phyloP scores from a whole-genome alignment of 2,888 invertebrate species.

The Stratiomys singularior region DNA sequence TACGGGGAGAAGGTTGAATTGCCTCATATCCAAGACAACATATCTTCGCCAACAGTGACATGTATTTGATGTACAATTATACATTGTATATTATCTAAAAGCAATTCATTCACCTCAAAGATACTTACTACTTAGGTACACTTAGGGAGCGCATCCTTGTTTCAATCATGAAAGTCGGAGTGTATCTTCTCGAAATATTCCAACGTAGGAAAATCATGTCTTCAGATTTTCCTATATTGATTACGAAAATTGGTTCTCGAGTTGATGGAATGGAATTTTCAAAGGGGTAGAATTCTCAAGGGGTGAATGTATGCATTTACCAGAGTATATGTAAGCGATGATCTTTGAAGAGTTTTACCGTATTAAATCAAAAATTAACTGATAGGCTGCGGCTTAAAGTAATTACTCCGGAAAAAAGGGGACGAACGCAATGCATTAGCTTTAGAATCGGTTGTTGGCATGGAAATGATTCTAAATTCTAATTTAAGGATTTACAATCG shows the following conservation, averaged over 20 bases:
- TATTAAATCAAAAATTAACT: not conserved
- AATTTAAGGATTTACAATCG: too few species aligned
- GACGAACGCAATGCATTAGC: too few species aligned
- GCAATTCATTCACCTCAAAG: constrained; percentile 22
- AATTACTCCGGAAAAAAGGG: too few species aligned
- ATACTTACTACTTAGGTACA: not conserved
- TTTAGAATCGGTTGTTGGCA: too few species aligned
- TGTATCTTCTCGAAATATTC: not conserved
- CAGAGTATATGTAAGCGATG: not conserved
- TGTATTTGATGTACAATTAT: too few species aligned
- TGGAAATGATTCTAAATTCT: too few species aligned
- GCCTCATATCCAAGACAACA: not conserved
- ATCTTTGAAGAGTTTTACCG: not conserved
- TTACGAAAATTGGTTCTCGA: constrained; percentile 37
- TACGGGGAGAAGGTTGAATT: not conserved
- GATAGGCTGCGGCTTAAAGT: too few species aligned
- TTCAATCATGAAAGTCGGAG: constrained; percentile 9
- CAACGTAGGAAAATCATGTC: not conserved
- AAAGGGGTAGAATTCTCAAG: not conserved
- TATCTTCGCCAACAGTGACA: not conserved
- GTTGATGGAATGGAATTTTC: constrained; percentile 40
- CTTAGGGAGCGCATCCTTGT: too few species aligned
- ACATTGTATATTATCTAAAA: too few species aligned
- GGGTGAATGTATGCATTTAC: not conserved
- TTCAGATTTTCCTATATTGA: constrained; percentile 37